phyloP scores from a whole-genome alignment of 2,113 vertebrate genomes.

The Oxyruncus cristatus region DNA sequence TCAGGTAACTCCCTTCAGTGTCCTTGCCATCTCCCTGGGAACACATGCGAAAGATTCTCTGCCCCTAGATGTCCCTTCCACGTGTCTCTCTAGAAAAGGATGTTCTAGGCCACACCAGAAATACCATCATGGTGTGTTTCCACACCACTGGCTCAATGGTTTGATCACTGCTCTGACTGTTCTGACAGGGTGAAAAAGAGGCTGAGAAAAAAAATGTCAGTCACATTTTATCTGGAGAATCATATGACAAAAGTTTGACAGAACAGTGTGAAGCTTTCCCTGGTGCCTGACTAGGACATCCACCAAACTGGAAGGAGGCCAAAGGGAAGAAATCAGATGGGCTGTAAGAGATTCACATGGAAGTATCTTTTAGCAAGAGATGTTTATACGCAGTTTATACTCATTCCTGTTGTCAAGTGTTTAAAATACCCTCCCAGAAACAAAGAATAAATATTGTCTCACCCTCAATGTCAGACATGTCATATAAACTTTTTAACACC shows the following conservation, averaged over 20 bases:
- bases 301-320: slow-evolving; percentile 21
- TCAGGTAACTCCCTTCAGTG: neutral
- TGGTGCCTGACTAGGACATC: neutral
- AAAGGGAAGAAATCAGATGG: slow-evolving; percentile 33
- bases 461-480: neutral
- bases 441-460: neutral
- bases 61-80: neutral
- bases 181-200: slow-evolving; percentile 38
- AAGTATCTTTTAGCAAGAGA: slow-evolving; percentile 12
- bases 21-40: neutral
- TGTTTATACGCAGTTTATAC: neutral
- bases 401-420: neutral
- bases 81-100: neutral
- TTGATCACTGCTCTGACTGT: slow-evolving; percentile 1
- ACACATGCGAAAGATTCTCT: neutral
- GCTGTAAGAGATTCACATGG: slow-evolving; percentile 7
- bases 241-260: slow-evolving; percentile 34
- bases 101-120: slow-evolving; percentile 14
- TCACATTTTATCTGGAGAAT: slow-evolving; percentile 39
- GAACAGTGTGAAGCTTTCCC: slow-evolving; percentile 15
- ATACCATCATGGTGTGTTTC: slow-evolving; percentile 1
- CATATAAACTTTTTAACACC: neutral
- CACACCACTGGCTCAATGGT: neutral
- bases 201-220: slow-evolving; percentile 1
- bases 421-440: slow-evolving; percentile 1